Conservation (phyloP, 2,797 vertebrate species). For the Pampus argenteus region DNA sequence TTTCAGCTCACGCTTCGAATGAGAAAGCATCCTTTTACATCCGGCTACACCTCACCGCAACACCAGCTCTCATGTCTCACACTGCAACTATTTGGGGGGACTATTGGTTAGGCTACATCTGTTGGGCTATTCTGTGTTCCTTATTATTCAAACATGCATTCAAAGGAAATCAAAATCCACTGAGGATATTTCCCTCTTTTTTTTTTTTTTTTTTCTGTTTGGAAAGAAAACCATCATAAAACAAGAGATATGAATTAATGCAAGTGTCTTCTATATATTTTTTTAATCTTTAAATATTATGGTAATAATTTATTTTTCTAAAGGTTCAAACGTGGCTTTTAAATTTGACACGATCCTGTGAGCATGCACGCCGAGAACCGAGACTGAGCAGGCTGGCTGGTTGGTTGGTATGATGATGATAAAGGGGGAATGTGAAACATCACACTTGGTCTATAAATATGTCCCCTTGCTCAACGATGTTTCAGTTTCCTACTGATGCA, state of each 20-base stretch:
- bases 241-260: too few species aligned
- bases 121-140: slow-evolving; percentile 18
- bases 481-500: slow-evolving; percentile 66
- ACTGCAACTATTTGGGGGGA: not conserved
- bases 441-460: slow-evolving; percentile 82
- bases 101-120: not conserved
- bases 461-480: slow-evolving; percentile 50
- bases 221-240: not conserved
- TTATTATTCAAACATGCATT: not conserved
- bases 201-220: too few species aligned
- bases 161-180: not conserved
- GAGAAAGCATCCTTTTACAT: slow-evolving; percentile 29
- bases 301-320: not conserved
- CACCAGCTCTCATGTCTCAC: slow-evolving; percentile 11
- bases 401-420: slow-evolving; percentile 67
- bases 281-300: not conserved
- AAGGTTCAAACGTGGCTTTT: too few species aligned
- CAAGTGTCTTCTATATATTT: not conserved
- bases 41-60: not conserved
- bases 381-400: slow-evolving; percentile 42
- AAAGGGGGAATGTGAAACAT: slow-evolving; percentile 83
- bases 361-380: slow-evolving; percentile 41
- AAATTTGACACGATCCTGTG: slow-evolving; percentile 15
- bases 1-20: slow-evolving; percentile 29
- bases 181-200: not conserved